Evolutionary conservation across 2,888 invertebrate species (phyloP).

Genomic region (Lapara coniferarum): DNA sequence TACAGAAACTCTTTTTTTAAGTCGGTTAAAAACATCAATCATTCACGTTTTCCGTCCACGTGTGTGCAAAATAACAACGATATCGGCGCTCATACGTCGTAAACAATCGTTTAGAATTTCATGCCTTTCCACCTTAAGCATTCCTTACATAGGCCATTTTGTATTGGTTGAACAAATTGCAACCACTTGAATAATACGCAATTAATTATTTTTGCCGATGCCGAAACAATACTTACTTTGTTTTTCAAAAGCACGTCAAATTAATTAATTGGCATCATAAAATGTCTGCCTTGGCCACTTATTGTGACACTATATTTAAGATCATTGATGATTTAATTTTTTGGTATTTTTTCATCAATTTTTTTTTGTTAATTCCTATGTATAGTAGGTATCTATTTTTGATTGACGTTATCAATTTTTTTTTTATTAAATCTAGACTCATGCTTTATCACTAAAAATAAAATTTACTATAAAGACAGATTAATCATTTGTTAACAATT

Average conservation of each 20-base stretch:
- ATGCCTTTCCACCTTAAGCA: slow-evolving; percentile 46
- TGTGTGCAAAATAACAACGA: not conserved
- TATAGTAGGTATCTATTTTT: no score
- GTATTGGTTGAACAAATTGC: slow-evolving; percentile 7
- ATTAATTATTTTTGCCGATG: not conserved
- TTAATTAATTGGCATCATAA: slow-evolving; percentile 6
- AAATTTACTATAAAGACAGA: no score
- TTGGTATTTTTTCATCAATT: not conserved
- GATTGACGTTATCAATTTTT: no score
- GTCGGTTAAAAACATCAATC: not conserved
- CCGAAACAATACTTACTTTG: not conserved
- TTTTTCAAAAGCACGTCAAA: not conserved
- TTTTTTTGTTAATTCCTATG: not conserved
- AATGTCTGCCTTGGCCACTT: not conserved
- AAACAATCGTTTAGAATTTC: slow-evolving; percentile 60
- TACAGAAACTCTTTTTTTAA: not conserved
- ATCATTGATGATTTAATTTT: not conserved
- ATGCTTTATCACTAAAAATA: no score
- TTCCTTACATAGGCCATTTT: slow-evolving; percentile 32
- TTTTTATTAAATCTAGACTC: no score
- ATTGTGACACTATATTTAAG: not conserved
- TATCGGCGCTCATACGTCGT: not conserved
- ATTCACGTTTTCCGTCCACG: slow-evolving; percentile 12
- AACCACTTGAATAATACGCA: not conserved
- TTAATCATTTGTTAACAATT: not conserved